Percentiles rank a stretch among this genome's conserved stretches.
phyloP scores from a whole-genome alignment of 2,113 vertebrate genomes.

The Cisticola juncidis region DNA sequence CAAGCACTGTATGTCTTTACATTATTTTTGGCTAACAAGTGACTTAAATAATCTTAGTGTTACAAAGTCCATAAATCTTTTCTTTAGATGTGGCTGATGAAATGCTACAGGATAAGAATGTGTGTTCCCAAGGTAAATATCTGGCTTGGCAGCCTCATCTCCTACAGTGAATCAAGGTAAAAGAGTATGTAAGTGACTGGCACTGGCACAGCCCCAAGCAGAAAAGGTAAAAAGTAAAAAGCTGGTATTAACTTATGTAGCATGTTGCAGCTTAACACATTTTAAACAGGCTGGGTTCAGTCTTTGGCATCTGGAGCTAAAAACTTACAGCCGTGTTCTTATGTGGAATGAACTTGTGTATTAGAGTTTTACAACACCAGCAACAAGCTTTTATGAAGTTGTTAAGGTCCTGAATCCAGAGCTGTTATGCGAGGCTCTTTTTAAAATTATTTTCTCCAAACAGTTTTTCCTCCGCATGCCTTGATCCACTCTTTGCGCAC shows the following conservation, averaged over 20 bases:
- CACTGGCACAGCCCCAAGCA: slow-evolving; percentile 22
- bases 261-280: slow-evolving; percentile 50
- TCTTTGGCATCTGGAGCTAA: slow-evolving; percentile 47
- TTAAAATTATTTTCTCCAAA: neutral
- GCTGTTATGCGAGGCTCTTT: neutral
- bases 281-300: slow-evolving; percentile 50
- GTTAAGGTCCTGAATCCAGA: slow-evolving; percentile 49
- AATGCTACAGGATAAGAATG: slow-evolving; percentile 65
- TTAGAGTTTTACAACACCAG: slow-evolving; percentile 55
- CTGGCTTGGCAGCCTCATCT: slow-evolving; percentile 66
- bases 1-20: slow-evolving; percentile 75
- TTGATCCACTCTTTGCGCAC: neutral
- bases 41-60: slow-evolving; percentile 71
- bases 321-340: slow-evolving; percentile 50
- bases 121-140: slow-evolving; percentile 76
- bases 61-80: slow-evolving; percentile 77
- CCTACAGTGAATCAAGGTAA: slow-evolving; percentile 33
- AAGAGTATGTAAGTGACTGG: slow-evolving; percentile 49
- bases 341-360: slow-evolving; percentile 50
- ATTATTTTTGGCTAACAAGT: slow-evolving; percentile 77
- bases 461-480: neutral
- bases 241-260: slow-evolving; percentile 25
- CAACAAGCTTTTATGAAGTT: slow-evolving; percentile 61
- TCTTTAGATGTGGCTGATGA: slow-evolving; percentile 67
- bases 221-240: slow-evolving; percentile 45